Percentiles rank a stretch among this genome's conserved stretches.
Conservation (phyloP, 2,888 invertebrate genomes). For the Spisula subtruncata region DNA sequence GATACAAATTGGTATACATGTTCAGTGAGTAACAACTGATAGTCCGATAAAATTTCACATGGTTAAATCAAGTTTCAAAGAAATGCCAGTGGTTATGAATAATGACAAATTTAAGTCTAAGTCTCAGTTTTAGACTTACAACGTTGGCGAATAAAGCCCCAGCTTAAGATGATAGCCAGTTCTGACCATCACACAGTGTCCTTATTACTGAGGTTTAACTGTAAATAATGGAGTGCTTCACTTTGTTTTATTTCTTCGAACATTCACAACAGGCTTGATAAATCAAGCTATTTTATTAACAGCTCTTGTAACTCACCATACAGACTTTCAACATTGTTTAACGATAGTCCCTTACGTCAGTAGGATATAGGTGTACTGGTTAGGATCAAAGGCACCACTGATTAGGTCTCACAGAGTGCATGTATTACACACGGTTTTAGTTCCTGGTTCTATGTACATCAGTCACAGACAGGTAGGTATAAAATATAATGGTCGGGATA, state of each 20-base stretch:
- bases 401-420: constrained; percentile 39
- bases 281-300: background rate
- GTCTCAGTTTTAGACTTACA: too few species aligned
- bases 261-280: background rate
- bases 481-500: constrained; percentile 7
- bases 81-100: too few species aligned
- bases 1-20: too few species aligned
- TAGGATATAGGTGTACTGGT: background rate
- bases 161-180: too few species aligned
- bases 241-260: background rate
- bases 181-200: too few species aligned
- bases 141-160: too few species aligned
- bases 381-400: constrained; percentile 42
- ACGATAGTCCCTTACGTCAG: constrained; percentile 4
- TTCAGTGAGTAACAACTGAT: too few species aligned
- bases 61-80: too few species aligned
- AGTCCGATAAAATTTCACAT: too few species aligned
- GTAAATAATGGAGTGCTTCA: too few species aligned
- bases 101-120: too few species aligned
- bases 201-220: too few species aligned
- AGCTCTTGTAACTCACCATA: background rate
- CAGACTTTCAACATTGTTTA: constrained; percentile 3
- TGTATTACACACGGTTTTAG: constrained; percentile 26
- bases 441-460: constrained; percentile 24
- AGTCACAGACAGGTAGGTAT: constrained; percentile 33